Base-by-base conservation (phyloP, 2,113 vertebrate genomes). In the Asarcornis scutulata region DNA sequence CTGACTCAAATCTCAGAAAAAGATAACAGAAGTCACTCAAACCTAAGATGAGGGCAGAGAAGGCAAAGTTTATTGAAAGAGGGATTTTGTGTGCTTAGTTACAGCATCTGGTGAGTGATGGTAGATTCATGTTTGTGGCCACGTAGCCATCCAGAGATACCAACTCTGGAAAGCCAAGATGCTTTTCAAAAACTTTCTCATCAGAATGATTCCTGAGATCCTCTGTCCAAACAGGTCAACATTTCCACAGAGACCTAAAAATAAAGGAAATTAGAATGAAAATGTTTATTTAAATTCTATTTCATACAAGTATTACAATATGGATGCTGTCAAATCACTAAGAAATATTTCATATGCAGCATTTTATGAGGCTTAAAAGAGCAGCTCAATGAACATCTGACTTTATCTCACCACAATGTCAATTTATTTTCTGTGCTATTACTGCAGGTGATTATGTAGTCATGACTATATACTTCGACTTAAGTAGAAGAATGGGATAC, bases 401-500 rank as follows among this genome's bases (percentile, higher is more conserved):
- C 29, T 94, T 13, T 78, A 34, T 83, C 52, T 53, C 52, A 90
- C 18, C 59, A 72, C 40, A 50, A 50, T 66, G 20, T 53, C 58
- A 79, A 69, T 92, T 73, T 84, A 40, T 50, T 76, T 92, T 96
- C 73, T 97, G 22, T 95, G 53, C 50, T 95, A 31, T 77, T 83
- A 27, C 84, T 98, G 38, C 97, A 99, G 99, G 99, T 83, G 99
- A 99, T 91, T 99, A 99, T 56, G 98, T 99, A 87, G 98, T 99
- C 97, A 99, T 99, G 99, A 99, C 99, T 2, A 99, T 99, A 83
- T 99, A 99, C 91, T 99, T 99, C 48, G 99, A 99, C 93, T 96
- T 99, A 97, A 99, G 98, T 55, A 98, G 99, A 97, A 98, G 99
- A 97, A 99, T 99, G 99, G 99, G 99, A 53, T 99, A 99, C 97